Evolutionary conservation across 1,140 invertebrate species (phyloP).

Genomic region (Anoplolepis gracilipes): DNA sequence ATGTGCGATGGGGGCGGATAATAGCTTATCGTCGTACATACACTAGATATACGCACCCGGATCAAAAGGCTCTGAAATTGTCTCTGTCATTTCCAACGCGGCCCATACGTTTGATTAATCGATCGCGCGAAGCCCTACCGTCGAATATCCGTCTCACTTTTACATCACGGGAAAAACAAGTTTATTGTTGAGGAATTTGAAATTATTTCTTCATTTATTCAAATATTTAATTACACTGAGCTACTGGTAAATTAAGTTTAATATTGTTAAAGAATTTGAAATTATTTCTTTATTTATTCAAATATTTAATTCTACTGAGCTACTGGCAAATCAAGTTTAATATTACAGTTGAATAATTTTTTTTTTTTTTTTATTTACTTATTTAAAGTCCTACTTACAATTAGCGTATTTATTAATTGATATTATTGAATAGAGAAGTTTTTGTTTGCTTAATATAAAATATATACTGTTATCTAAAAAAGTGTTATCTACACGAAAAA

Average conservation of each 20-base stretch:
- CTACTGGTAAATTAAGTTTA: neutral
- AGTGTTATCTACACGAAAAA: too few relatives aligned
- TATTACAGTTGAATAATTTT: neutral
- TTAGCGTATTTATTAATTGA: too few relatives aligned
- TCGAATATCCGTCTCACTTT: neutral
- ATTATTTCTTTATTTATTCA: too few relatives aligned
- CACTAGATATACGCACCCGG: neutral
- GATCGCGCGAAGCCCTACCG: constrained; percentile 35
- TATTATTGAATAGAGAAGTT: too few relatives aligned
- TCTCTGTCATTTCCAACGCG: neutral
- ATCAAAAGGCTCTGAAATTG: constrained; percentile 2
- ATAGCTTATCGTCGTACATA: constrained; percentile 42
- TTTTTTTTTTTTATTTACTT: neutral
- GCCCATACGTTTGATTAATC: neutral
- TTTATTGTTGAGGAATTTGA: neutral
- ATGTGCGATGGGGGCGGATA: constrained; percentile 57
- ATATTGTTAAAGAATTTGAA: neutral
- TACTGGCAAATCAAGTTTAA: constrained; percentile 1
- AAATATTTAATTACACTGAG: too few relatives aligned
- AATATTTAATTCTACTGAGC: too few relatives aligned
- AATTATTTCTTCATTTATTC: too few relatives aligned
- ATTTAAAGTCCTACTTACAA: too few relatives aligned
- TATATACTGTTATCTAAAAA: too few relatives aligned
- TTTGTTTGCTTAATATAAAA: neutral
- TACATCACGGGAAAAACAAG: neutral